These are phyloP conservation scores for Andrena bicolor DNA, from an alignment of 2,888 invertebrate genomes.

Conservation along the genomic window DNA sequence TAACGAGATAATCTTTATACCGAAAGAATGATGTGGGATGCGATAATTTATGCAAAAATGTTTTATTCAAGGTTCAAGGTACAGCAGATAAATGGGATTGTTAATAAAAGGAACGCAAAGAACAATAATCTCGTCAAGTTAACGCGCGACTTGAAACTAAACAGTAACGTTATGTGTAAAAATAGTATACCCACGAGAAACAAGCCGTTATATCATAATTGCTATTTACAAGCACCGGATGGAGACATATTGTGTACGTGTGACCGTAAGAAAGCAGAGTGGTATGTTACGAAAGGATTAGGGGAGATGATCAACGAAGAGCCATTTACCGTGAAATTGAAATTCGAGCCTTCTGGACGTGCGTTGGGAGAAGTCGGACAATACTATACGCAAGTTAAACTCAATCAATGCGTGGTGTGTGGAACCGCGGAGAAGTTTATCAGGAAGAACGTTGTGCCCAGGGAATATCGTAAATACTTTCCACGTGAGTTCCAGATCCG, in stretches of 20 bases:
- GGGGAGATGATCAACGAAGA: slow-evolving; percentile 84
- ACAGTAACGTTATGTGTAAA: slow-evolving; percentile 50
- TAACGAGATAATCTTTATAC: slow-evolving; percentile 51
- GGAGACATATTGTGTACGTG: slow-evolving; percentile 92
- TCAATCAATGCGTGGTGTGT: slow-evolving; percentile 93
- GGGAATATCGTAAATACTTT: slow-evolving; percentile 92
- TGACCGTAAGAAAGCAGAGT: slow-evolving; percentile 90
- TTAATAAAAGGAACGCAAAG: slow-evolving; percentile 58
- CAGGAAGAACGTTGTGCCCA: slow-evolving; percentile 93
- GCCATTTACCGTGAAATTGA: slow-evolving; percentile 89
- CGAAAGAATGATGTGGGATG: slow-evolving; percentile 2
- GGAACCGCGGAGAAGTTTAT: slow-evolving; percentile 89
- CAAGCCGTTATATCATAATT: slow-evolving; percentile 92
- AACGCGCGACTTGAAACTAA: slow-evolving; percentile 48
- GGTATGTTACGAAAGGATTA: slow-evolving; percentile 87
- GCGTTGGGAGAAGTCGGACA: slow-evolving; percentile 90
- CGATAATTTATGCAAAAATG: background rate
- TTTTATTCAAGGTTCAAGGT: slow-evolving; percentile 74
- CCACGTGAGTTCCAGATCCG: slow-evolving; percentile 86
- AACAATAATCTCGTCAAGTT: slow-evolving; percentile 51
- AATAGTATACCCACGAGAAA: slow-evolving; percentile 85
- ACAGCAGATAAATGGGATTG: slow-evolving; percentile 56
- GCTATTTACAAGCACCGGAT: slow-evolving; percentile 91
- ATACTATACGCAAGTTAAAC: slow-evolving; percentile 90
- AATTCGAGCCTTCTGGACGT: slow-evolving; percentile 92